These are phyloP conservation scores for Sarcophilus harrisii DNA, from an alignment of 2,797 vertebrate genomes.

Conservation along the genomic window DNA sequence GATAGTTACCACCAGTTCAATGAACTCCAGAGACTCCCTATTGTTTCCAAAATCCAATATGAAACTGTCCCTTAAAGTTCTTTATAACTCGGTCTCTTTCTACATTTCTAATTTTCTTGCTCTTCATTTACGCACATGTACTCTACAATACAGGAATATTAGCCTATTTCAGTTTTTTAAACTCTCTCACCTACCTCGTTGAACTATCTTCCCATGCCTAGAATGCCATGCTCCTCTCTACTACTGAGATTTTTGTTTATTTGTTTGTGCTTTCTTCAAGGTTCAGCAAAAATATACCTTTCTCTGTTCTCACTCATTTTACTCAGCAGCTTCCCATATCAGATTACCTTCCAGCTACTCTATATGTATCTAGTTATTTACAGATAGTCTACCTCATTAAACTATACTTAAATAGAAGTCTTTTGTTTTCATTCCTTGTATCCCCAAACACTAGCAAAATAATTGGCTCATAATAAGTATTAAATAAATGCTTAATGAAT, in stretches of 20 bases:
- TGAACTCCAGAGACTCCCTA: background rate
- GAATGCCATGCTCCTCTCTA: background rate
- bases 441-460: background rate
- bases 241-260: background rate
- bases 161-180: background rate
- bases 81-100: background rate
- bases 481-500: background rate
- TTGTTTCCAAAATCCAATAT: background rate
- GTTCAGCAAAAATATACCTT: background rate
- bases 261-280: background rate
- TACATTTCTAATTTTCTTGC: background rate
- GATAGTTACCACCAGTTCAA: background rate
- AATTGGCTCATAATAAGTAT: background rate
- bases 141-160: background rate
- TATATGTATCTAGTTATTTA: background rate
- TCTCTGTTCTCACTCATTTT: background rate
- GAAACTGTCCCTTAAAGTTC: background rate
- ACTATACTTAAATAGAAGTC: background rate
- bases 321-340: background rate
- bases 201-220: background rate
- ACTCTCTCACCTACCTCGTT: background rate
- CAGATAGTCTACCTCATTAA: background rate
- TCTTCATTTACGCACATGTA: background rate
- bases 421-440: background rate
- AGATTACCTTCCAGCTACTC: background rate